Conservation (phyloP, 37 sponge, comb jelly and placozoan species). For the Lycopodina hypogea region DNA sequence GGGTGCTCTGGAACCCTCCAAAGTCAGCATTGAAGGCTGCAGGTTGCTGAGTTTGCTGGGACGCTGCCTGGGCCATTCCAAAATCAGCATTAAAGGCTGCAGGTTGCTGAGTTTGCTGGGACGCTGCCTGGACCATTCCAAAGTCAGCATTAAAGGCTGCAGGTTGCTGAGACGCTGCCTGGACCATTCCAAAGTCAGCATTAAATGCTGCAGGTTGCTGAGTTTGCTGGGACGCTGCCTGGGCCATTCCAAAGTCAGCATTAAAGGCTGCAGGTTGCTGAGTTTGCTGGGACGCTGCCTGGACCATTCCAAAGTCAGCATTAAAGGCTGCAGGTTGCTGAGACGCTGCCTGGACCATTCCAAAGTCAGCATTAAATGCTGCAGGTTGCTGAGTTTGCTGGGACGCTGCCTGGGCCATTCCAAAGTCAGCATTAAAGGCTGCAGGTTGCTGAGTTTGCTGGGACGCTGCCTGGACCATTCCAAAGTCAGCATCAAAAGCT, state of each 20-base stretch:
- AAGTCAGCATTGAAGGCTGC: constrained; percentile 27
- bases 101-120: neutral
- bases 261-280: neutral
- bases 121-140: neutral
- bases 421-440: constrained; percentile 34
- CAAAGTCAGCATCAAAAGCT: constrained; percentile 31
- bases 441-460: neutral
- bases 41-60: constrained; percentile 2
- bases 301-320: constrained; percentile 36
- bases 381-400: constrained; percentile 2
- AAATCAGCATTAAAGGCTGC: constrained; percentile 25
- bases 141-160: constrained; percentile 26
- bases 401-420: neutral
- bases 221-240: neutral
- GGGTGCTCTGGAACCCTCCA: constrained; percentile 28
- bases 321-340: neutral
- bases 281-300: neutral
- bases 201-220: neutral
- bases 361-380: constrained; percentile 37
- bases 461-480: neutral
- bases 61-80: neutral
- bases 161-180: constrained; percentile 7
- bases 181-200: constrained; percentile 46
- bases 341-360: constrained; percentile 18
- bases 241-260: constrained; percentile 35